A percentile compares a stretch with the other conserved stretches of the same genome.
phyloP scores from a whole-genome alignment of 2,888 invertebrate species.

The Lamellibrachia satsuma region DNA sequence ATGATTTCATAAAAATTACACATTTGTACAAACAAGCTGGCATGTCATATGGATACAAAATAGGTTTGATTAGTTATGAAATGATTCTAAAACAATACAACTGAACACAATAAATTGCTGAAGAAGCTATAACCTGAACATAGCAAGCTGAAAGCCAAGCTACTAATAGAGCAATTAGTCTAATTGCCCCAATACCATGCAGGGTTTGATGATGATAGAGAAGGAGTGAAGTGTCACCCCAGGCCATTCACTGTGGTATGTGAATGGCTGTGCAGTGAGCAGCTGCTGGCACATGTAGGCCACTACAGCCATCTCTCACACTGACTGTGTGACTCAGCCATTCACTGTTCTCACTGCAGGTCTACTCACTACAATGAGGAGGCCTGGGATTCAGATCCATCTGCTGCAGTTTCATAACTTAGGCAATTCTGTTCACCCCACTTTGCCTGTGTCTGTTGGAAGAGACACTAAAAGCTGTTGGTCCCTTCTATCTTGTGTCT shows the following conservation, averaged over 20 bases:
- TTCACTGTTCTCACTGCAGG: not conserved
- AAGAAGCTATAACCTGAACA: not conserved
- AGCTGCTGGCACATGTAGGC: not conserved
- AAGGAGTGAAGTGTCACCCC: not conserved
- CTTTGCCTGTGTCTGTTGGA: no score
- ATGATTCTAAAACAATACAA: no score
- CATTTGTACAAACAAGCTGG: no score
- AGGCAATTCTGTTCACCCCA: no score
- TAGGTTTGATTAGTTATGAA: no score
- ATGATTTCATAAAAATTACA: no score
- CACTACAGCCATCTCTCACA: not conserved
- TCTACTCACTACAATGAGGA: not conserved
- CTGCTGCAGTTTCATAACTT: no score
- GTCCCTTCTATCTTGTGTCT: no score
- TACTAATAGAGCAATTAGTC: constrained; percentile 10
- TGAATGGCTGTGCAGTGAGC: not conserved
- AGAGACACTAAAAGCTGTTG: no score
- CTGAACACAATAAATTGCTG: not conserved
- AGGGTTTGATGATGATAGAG: not conserved
- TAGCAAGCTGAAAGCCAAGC: not conserved
- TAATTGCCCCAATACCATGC: not conserved
- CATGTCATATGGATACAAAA: no score
- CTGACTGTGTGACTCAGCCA: not conserved
- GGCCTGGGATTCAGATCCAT: no score
- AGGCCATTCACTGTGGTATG: not conserved